A percentile compares a stretch with the other conserved stretches of the same genome.
phyloP scores from a whole-genome alignment of 1,140 invertebrate genomes.

The Orius insidiosus region DNA sequence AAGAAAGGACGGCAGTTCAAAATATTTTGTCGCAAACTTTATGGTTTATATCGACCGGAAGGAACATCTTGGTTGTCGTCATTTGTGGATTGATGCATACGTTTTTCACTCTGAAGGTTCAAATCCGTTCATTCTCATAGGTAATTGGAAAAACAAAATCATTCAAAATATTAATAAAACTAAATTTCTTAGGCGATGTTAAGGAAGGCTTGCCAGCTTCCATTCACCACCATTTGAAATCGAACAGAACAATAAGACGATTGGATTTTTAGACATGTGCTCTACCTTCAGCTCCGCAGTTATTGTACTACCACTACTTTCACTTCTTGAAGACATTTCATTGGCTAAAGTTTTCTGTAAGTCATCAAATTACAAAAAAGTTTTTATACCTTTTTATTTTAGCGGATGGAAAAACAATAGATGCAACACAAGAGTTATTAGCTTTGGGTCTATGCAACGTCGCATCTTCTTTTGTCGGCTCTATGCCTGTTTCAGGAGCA shows the following conservation, averaged over 20 bases:
- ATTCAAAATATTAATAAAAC: not conserved
- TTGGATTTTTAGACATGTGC: slow-evolving; percentile 46
- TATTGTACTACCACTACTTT: slow-evolving; percentile 56
- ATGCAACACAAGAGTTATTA: slow-evolving; percentile 64
- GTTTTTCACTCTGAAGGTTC: slow-evolving; percentile 38
- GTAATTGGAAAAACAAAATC: slow-evolving; percentile 23
- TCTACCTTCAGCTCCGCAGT: slow-evolving; percentile 52
- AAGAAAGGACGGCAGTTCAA: slow-evolving; percentile 27
- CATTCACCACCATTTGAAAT: slow-evolving; percentile 42
- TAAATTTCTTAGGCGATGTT: not conserved
- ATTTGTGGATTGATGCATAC: slow-evolving; percentile 42
- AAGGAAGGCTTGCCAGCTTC: slow-evolving; percentile 43
- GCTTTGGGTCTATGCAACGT: slow-evolving; percentile 66
- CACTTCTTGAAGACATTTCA: slow-evolving; percentile 63
- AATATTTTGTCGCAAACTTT: slow-evolving; percentile 32
- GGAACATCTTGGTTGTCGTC: slow-evolving; percentile 63
- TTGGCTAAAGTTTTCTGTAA: slow-evolving; percentile 66
- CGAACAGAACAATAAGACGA: slow-evolving; percentile 42
- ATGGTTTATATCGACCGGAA: slow-evolving; percentile 55
- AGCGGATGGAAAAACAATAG: slow-evolving; percentile 47
- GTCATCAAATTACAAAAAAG: slow-evolving; percentile 18
- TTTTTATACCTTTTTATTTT: slow-evolving; percentile 14
- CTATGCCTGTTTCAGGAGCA: slow-evolving; percentile 73
- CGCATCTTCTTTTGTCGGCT: slow-evolving; percentile 63
- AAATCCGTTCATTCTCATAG: slow-evolving; percentile 48